Conservation (phyloP, 2,113 vertebrate genomes). For the Podarcis muralis region DNA sequence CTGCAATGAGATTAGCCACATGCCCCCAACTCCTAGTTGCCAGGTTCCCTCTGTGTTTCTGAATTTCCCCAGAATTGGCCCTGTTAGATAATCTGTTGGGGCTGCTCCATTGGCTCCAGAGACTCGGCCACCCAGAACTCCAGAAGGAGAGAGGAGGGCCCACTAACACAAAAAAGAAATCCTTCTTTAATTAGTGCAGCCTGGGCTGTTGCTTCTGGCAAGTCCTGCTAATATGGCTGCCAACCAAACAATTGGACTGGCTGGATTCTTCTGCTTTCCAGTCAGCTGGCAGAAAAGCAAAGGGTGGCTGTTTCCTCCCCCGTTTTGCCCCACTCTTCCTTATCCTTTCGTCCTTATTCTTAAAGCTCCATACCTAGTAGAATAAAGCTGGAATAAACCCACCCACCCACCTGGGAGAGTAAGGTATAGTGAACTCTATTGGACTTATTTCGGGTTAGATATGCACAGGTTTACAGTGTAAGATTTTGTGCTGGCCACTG, state of each 20-base stretch:
- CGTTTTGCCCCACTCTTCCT: neutral
- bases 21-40: neutral
- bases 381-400: neutral
- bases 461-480: neutral
- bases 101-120: neutral
- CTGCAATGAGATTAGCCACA: neutral
- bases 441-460: neutral
- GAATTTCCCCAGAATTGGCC: neutral
- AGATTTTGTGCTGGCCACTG: neutral
- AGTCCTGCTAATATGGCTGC: neutral
- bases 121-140: neutral
- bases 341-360: neutral
- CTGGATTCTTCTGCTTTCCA: neutral
- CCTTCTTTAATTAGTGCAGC: neutral
- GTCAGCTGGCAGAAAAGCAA: constrained; percentile 4
- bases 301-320: neutral
- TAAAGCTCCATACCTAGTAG: neutral
- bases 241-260: neutral
- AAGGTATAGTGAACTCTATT: neutral
- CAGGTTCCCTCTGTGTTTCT: neutral
- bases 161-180: neutral
- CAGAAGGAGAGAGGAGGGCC: neutral
- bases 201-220: constrained; percentile 10
- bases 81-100: neutral
- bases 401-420: neutral